Evolutionary conservation across 1,140 invertebrate species (phyloP).

Genomic region (Caenorhabditis tropicalis): DNA sequence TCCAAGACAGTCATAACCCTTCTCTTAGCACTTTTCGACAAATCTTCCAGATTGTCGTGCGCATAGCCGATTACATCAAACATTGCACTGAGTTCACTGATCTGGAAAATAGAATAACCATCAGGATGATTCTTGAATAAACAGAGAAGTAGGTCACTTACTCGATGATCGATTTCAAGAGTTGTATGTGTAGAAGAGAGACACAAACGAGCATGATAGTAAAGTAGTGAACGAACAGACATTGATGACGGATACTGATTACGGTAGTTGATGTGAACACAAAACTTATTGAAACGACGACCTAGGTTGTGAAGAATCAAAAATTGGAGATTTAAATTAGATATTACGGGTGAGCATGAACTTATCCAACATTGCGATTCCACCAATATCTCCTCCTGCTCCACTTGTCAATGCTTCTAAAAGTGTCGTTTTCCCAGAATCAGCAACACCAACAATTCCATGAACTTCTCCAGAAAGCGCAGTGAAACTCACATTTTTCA

Average conservation of each 20-base stretch:
- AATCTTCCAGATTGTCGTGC: slow-evolving; percentile 19
- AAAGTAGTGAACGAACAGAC: background rate
- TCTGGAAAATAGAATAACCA: slow-evolving; percentile 25
- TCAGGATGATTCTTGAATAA: background rate
- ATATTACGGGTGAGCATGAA: slow-evolving; percentile 14
- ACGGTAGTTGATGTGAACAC: slow-evolving; percentile 15
- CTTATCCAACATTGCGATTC: slow-evolving; percentile 38
- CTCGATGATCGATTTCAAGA: slow-evolving; percentile 34
- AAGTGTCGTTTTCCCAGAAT: slow-evolving; percentile 40
- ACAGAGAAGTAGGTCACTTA: background rate
- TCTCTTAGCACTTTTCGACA: slow-evolving; percentile 42
- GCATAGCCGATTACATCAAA: slow-evolving; percentile 35
- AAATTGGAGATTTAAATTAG: background rate
- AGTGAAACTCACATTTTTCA: slow-evolving; percentile 21
- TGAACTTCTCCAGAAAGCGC: slow-evolving; percentile 8
- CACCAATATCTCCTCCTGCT: slow-evolving; percentile 43
- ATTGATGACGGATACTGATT: slow-evolving; percentile 8
- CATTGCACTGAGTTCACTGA: slow-evolving; percentile 1
- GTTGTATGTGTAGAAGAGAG: slow-evolving; percentile 20
- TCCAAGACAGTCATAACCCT: slow-evolving; percentile 38
- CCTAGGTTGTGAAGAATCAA: background rate
- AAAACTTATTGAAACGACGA: slow-evolving; percentile 31
- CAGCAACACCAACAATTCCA: slow-evolving; percentile 10
- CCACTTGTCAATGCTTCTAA: slow-evolving; percentile 5
- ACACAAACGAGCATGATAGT: slow-evolving; percentile 16